Base-by-base conservation (phyloP, 2,797 vertebrate species). In the Muscicapa comitata region DNA sequence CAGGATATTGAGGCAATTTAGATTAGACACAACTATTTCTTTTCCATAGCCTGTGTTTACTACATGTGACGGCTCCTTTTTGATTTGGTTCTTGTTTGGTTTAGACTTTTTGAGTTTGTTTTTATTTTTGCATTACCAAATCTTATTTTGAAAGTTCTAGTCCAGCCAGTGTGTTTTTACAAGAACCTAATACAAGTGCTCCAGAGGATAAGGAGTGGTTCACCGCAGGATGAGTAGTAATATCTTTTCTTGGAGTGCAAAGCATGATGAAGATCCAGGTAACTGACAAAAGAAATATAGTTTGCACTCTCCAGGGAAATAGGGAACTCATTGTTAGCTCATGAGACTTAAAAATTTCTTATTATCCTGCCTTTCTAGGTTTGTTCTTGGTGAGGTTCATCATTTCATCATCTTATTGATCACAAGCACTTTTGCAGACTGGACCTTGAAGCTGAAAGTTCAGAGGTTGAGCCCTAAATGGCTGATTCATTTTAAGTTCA, bases 221-320 rank as follows among this genome's bases (percentile, higher is more conserved):
- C 55, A 65, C 14, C 11, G 13, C 31, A 75, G 19, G 35, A 62
- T 63, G 50, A 81, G 31, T 5, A 13, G 23, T 48, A 59, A 62
- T 45, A 33, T 33, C 55, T 80, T 86, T 51, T 67, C 38, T 54
- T 80, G 18, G 1, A 6, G n/a, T 55, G 33, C 11, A 72, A 88
- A 86, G n/a, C 58, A 62, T 35, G 55, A 87, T 77, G 89, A 79
- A 70, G 65, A 92, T 76, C 73, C 87, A 94, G 72, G 26, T 86
- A 94, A 91, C 75, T 89, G 59, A 67, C 94, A 96, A 97, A 97
- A 90, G 87, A 97, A 96, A 82, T 48, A 80, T 1, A 68, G 20
- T 35, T 93, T 73, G 63, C 88, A 62, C 80, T 90, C 81, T 74
- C 26, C n/a, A 16, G 78, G 83, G 90, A 48, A n/a, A 78, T 2